These are phyloP conservation scores for Pipistrellus pipistrellus DNA, from an alignment of 2,797 vertebrate genomes.

Conservation along the genomic window DNA sequence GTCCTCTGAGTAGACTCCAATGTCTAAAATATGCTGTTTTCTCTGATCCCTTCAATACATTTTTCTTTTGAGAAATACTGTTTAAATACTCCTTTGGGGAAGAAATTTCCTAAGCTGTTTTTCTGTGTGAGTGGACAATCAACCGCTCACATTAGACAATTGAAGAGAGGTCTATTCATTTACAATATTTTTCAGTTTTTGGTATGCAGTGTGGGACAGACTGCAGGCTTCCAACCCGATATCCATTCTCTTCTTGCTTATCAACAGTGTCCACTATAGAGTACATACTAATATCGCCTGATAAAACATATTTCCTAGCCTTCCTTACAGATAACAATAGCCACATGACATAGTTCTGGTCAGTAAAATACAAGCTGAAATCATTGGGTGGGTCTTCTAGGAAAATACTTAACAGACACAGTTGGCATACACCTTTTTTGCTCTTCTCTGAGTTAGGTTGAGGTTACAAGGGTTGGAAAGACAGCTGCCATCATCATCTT, in stretches of 20 bases:
- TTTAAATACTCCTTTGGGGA: neutral
- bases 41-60: neutral
- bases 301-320: neutral
- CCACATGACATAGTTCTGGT: neutral
- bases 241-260: neutral
- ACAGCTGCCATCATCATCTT: neutral
- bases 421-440: neutral
- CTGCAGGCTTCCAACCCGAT: neutral
- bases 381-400: neutral
- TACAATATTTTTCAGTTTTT: neutral
- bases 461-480: neutral
- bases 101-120: constrained; percentile 36
- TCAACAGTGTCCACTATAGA: constrained; percentile 13
- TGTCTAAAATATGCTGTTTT: neutral
- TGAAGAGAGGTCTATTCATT: neutral
- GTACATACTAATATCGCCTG: neutral
- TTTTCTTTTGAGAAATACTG: neutral
- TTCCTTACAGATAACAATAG: neutral
- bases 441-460: neutral
- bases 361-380: constrained; percentile 25
- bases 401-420: neutral
- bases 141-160: too few species aligned
- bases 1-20: neutral
- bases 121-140: neutral
- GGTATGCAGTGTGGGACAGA: neutral